phyloP scores from a whole-genome alignment of 1,140 invertebrate species.

The Hypsibius dujardini region DNA sequence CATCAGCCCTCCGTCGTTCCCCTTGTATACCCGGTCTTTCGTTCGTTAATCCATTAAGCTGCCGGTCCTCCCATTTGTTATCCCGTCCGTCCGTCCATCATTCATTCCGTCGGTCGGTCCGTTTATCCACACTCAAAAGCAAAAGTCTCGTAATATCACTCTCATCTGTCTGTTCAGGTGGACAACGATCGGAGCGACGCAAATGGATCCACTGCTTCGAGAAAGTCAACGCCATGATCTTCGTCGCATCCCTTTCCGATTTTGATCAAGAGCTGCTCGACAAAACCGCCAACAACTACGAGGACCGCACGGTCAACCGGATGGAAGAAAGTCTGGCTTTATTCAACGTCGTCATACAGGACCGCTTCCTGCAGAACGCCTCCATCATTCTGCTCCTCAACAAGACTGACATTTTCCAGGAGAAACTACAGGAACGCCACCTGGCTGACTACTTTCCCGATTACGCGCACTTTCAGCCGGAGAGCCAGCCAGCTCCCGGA shows the following conservation, averaged over 20 bases:
- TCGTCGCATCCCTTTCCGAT: slow-evolving; percentile 38
- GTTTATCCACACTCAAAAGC: no score
- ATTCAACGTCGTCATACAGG: slow-evolving; percentile 1
- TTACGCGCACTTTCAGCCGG: neutral
- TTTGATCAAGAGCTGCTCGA: neutral
- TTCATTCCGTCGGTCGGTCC: no score
- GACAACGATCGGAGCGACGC: slow-evolving; percentile 41
- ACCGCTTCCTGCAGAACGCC: neutral
- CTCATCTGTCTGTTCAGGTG: slow-evolving; percentile 28
- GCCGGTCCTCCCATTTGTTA: no score
- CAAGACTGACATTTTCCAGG: slow-evolving; percentile 1
- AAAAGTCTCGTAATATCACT: no score
- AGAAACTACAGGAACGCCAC: neutral
- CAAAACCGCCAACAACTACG: neutral
- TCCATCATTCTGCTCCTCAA: slow-evolving; percentile 1
- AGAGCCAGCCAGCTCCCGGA: neutral
- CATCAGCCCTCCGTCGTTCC: no score
- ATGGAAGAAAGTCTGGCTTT: neutral
- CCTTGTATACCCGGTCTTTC: no score
- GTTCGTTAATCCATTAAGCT: no score
- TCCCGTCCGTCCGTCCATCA: no score
- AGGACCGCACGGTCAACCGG: neutral
- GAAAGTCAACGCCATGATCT: slow-evolving; percentile 45
- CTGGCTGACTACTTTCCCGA: neutral
- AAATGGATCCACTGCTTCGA: slow-evolving; percentile 48